These are phyloP conservation scores for Psococerastis gibbosa DNA, from an alignment of 2,888 invertebrate genomes.

Conservation along the genomic window DNA sequence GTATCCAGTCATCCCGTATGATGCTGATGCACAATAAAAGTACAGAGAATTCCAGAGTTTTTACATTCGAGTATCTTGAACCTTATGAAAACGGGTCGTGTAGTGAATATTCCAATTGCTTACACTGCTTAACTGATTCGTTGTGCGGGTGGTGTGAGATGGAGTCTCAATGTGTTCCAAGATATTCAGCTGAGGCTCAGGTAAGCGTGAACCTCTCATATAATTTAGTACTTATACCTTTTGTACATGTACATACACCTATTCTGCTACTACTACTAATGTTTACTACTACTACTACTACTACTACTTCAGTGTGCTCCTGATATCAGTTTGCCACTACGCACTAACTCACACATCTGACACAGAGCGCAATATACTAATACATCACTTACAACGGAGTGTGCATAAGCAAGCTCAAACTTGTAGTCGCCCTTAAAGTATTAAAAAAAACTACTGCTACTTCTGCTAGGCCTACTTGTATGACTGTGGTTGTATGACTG, in stretches of 20 bases:
- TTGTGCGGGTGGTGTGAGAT: constrained; percentile 85
- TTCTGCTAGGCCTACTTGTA: no score
- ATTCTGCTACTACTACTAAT: no score
- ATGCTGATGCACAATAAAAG: constrained; percentile 57
- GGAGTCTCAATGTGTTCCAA: constrained; percentile 46
- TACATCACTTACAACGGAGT: not conserved
- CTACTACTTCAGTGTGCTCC: no score
- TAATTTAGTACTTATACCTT: no score
- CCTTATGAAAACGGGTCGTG: constrained; percentile 71
- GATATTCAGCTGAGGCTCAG: constrained; percentile 39
- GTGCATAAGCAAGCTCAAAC: not conserved
- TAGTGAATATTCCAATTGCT: constrained; percentile 56
- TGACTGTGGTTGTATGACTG: no score
- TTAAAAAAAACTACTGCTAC: no score
- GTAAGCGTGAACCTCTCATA: constrained; percentile 14
- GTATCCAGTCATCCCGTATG: constrained; percentile 40
- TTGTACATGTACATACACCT: no score
- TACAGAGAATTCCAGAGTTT: constrained; percentile 57
- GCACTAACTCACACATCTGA: no score
- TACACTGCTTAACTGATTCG: constrained; percentile 72
- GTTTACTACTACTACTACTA: no score
- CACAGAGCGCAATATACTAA: no score
- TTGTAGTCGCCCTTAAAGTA: no score
- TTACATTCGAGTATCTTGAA: constrained; percentile 76
- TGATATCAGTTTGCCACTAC: no score